A percentile compares a stretch with the other conserved stretches of the same genome.
phyloP scores from a whole-genome alignment of 2,797 vertebrate species.

The Phoxinus dragarum region DNA sequence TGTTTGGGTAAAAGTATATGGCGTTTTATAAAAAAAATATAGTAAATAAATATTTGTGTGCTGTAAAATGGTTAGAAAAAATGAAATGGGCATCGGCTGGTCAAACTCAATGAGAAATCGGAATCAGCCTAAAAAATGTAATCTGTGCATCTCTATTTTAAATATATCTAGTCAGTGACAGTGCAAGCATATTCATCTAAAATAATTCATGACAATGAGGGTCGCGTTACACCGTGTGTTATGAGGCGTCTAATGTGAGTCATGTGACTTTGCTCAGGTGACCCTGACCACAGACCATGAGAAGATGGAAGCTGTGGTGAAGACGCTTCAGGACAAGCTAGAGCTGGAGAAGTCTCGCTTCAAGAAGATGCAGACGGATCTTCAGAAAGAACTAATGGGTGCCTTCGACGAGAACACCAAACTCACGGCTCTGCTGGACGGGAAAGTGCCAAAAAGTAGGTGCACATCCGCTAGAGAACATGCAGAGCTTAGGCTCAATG shows the following conservation, averaged over 20 bases:
- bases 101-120: no score
- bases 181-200: no score
- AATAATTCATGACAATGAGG: no score
- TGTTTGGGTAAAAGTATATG: no score
- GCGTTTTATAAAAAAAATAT: no score
- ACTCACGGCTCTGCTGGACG: slow-evolving; percentile 81
- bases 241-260: not conserved
- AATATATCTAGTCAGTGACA: no score
- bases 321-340: slow-evolving; percentile 64
- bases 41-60: no score
- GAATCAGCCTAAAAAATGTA: no score
- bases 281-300: slow-evolving; percentile 60
- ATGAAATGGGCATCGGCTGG: no score
- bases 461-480: not conserved
- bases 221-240: no score
- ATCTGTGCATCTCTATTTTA: no score
- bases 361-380: slow-evolving; percentile 75
- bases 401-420: slow-evolving; percentile 87
- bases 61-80: no score
- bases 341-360: slow-evolving; percentile 68
- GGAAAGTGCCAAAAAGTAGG: slow-evolving; percentile 89
- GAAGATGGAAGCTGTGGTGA: slow-evolving; percentile 70
- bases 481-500: not conserved
- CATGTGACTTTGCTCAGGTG: slow-evolving; percentile 58
- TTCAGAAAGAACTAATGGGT: slow-evolving; percentile 76